These are phyloP conservation scores for Rotaria magnacalcarata DNA, from an alignment of 2,888 invertebrate genomes.

Conservation along the genomic window DNA sequence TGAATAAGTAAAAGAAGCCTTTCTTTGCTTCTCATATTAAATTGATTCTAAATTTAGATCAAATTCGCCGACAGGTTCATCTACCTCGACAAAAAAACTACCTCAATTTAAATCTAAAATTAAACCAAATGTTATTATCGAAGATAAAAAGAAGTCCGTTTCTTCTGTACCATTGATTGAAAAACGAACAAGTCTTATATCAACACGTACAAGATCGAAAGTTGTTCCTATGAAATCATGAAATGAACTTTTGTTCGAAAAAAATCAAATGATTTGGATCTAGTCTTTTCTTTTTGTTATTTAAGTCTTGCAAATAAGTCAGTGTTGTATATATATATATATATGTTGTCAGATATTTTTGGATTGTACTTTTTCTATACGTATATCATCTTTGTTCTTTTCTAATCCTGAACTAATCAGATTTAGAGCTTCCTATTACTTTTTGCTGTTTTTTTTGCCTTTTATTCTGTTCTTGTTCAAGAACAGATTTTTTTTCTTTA, in stretches of 20 bases:
- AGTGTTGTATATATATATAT: background rate
- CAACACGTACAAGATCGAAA: constrained; percentile 8
- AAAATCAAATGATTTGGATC: background rate
- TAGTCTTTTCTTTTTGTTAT: background rate
- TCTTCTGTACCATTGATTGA: background rate
- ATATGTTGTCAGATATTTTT: constrained; percentile 13
- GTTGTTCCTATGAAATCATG: background rate
- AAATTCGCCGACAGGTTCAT: background rate
- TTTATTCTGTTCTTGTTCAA: background rate
- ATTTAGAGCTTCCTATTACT: background rate
- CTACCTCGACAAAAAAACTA: background rate
- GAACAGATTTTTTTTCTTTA: background rate
- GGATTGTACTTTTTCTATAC: background rate
- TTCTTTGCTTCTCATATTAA: background rate
- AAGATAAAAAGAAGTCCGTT: background rate
- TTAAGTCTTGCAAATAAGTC: background rate
- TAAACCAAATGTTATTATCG: background rate
- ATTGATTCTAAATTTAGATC: background rate
- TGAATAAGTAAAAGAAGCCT: background rate
- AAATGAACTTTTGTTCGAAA: background rate
- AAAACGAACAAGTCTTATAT: background rate
- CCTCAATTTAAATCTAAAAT: background rate
- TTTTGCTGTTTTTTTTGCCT: background rate
- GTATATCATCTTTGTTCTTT: background rate
- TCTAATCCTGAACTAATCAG: background rate